Base-by-base conservation (phyloP, 2,888 invertebrate genomes). In the Orchesella flavescens region DNA sequence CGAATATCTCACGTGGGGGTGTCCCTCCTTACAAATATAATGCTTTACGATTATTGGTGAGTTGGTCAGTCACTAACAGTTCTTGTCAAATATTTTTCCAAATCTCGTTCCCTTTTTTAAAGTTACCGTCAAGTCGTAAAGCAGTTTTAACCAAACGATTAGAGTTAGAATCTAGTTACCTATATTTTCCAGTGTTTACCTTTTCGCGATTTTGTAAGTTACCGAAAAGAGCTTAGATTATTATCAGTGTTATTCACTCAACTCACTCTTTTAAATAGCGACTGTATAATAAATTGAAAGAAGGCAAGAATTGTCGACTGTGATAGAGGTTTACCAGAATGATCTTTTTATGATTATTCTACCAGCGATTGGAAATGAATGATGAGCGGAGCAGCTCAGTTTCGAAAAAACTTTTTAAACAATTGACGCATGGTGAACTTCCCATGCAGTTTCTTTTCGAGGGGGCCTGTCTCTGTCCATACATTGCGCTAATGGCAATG, bases 271-370 rank as follows among this genome's bases (percentile, higher is more conserved):
- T 34, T 34, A 2, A 7, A 34, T 34, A 34, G 34, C n/a, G 34
- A 34, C n/a, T n/a, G 34, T 34, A 34, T 34, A 34, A 7, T 4
- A 4, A 34, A 34, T 34, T 34, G 55, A 55, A 57, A 15, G 7
- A 61, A 74, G 34, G 53, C 21, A 68, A 24, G 59, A 4, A n/a
- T 74, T 63, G 74, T 63, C 74, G 63, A 74, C 74, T 74, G 74
- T 74, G 74, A 74, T 74, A 74, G 12, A 71, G 12, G 24, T 46
- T 24, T 57, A 23, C 24, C 34, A 7, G 7, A 34, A 34, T 34
- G 7, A 34, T 34, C n/a, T n/a, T n/a, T 34, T 34, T 2, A 34
- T 34, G 34, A 34, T 34, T 34, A 7, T 4, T 34, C 34, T 34
- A 7, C 34, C 2, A 2, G 34, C 7, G 34, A 7, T 34, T 34